Evolutionary conservation across 2,797 vertebrate genomes (phyloP).

Genomic region (Stomatorhinus walkeri): DNA sequence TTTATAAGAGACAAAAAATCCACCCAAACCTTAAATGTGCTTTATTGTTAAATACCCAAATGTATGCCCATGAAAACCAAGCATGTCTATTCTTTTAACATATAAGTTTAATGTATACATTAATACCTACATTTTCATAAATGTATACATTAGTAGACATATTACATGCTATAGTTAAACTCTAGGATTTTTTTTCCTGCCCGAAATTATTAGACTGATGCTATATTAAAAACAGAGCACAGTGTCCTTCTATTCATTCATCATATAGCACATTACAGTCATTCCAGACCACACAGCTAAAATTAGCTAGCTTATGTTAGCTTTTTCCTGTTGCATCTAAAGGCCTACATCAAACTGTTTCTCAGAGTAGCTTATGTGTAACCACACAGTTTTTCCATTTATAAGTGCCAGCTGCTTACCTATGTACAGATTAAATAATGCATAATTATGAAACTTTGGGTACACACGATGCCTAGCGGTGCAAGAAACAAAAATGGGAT

Average conservation of each 20-base stretch:
- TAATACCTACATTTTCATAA: neutral
- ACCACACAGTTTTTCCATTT: neutral
- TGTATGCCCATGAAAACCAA: conserved; percentile 27
- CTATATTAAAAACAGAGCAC: neutral
- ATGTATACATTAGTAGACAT: neutral
- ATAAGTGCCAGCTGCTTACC: neutral
- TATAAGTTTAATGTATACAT: conserved; percentile 26
- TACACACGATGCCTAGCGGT: neutral
- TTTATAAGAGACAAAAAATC: conserved; percentile 24
- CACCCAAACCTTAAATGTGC: conserved; percentile 24
- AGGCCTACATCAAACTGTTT: neutral
- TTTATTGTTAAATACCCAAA: conserved; percentile 26
- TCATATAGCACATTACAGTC: neutral
- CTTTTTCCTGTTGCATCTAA: neutral
- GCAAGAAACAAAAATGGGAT: neutral
- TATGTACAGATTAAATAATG: neutral
- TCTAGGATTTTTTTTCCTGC: neutral
- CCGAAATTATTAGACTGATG: neutral
- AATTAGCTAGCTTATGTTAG: neutral
- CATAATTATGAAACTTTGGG: neutral
- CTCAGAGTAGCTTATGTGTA: neutral
- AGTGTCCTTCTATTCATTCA: neutral
- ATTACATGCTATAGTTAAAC: neutral
- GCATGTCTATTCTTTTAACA: neutral
- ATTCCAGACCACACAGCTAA: neutral